These are phyloP conservation scores for Menidia beryllina DNA, from an alignment of 2,113 vertebrate genomes.

Conservation along the genomic window DNA sequence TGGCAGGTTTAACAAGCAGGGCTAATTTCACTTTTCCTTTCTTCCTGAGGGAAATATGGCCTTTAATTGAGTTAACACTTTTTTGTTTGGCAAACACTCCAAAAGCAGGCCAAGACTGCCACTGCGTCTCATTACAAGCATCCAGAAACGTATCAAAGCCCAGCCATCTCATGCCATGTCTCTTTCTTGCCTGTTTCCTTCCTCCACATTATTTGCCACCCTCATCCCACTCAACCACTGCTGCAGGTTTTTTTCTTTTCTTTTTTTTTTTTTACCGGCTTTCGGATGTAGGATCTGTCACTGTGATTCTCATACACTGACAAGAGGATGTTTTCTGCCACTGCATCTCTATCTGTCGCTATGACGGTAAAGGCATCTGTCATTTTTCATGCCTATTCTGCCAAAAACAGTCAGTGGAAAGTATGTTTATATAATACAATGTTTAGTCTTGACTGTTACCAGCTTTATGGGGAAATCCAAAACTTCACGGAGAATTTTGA, in stretches of 20 bases:
- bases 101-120: slow-evolving; percentile 55
- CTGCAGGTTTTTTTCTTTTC: too few relatives aligned
- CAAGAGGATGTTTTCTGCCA: not conserved
- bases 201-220: not conserved
- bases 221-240: not conserved
- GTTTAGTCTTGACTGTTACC: too few relatives aligned
- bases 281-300: not conserved
- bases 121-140: slow-evolving; percentile 60
- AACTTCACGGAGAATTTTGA: too few relatives aligned
- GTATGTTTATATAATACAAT: too few relatives aligned
- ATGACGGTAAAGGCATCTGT: not conserved
- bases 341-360: too few relatives aligned
- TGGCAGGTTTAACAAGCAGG: slow-evolving; percentile 83
- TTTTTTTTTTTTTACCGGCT: not conserved
- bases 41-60: slow-evolving; percentile 79
- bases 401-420: too few relatives aligned
- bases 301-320: not conserved
- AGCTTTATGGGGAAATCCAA: too few relatives aligned
- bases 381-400: too few relatives aligned
- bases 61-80: slow-evolving; percentile 81
- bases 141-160: slow-evolving; percentile 36
- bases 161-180: not conserved
- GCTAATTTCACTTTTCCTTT: slow-evolving; percentile 77
- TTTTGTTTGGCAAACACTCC: slow-evolving; percentile 80
- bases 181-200: not conserved